These are phyloP conservation scores for Drosophila sordidapex DNA, from an alignment of 2,888 invertebrate species.

Conservation along the genomic window DNA sequence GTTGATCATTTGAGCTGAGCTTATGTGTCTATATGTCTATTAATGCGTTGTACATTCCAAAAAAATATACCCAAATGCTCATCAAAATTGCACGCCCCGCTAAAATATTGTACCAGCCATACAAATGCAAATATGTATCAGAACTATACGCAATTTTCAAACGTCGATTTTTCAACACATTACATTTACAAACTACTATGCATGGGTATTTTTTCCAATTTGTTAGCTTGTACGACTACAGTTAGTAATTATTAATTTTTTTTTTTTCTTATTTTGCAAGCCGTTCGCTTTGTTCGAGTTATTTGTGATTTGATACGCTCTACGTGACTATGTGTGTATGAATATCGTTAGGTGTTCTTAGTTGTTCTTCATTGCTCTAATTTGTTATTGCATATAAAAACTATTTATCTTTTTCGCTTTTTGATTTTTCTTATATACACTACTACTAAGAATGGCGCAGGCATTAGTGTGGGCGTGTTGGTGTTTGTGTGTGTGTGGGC, in stretches of 20 bases:
- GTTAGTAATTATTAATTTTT: slow-evolving; percentile 29
- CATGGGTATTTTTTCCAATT: slow-evolving; percentile 25
- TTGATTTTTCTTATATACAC: slow-evolving; percentile 68
- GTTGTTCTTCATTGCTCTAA: slow-evolving; percentile 63
- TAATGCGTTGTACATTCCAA: slow-evolving; percentile 66
- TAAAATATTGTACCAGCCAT: slow-evolving; percentile 51
- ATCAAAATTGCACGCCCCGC: slow-evolving; percentile 57
- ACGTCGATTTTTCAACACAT: slow-evolving; percentile 44
- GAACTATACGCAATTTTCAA: slow-evolving; percentile 46
- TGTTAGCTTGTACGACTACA: slow-evolving; percentile 33
- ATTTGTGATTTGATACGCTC: slow-evolving; percentile 49
- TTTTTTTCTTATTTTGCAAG: slow-evolving; percentile 48
- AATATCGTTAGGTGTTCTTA: slow-evolving; percentile 52
- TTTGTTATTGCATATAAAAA: slow-evolving; percentile 74
- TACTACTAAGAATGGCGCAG: slow-evolving; percentile 60
- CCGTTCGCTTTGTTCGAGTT: slow-evolving; percentile 46
- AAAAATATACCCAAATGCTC: slow-evolving; percentile 76
- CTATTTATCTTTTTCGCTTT: slow-evolving; percentile 57
- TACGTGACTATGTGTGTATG: slow-evolving; percentile 63
- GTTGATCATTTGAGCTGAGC: slow-evolving; percentile 74
- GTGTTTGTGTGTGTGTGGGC: slow-evolving; percentile 4
- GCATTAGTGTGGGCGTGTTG: slow-evolving; percentile 40
- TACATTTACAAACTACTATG: slow-evolving; percentile 8
- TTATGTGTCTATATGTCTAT: slow-evolving; percentile 38
- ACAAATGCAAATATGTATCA: slow-evolving; percentile 46